A percentile compares a stretch with the other conserved stretches of the same genome.
Conservation (phyloP, 1,140 invertebrate genomes). For the Drosophila jambulina region DNA sequence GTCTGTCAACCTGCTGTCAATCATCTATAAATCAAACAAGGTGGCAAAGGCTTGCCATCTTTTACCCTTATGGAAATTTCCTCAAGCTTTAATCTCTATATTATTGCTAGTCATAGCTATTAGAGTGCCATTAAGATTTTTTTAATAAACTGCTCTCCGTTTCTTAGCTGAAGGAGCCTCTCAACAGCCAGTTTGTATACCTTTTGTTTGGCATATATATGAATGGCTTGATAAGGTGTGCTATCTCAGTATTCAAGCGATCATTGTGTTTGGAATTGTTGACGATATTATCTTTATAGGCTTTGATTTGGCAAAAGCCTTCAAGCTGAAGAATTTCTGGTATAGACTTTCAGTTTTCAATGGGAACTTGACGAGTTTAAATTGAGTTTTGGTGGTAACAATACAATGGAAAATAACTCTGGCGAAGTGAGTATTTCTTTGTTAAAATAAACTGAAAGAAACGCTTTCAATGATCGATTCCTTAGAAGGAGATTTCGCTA, state of each 20-base stretch:
- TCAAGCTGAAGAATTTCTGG: neutral
- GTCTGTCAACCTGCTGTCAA: neutral
- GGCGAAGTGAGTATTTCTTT: neutral
- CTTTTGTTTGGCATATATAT: neutral
- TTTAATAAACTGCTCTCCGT: neutral
- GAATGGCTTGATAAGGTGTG: neutral
- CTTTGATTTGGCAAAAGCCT: neutral
- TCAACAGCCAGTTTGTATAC: neutral
- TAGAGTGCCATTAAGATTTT: neutral
- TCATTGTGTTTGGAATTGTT: neutral
- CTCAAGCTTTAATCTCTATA: no score
- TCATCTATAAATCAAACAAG: neutral
- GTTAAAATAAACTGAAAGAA: no score
- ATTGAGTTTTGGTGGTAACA: neutral
- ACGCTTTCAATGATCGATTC: neutral
- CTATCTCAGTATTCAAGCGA: conserved; percentile 2
- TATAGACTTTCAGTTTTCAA: neutral
- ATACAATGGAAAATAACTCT: conserved; percentile 2
- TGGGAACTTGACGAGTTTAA: neutral
- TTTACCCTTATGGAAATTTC: neutral
- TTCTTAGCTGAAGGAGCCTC: neutral
- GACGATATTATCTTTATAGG: conserved; percentile 12
- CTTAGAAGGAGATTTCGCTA: neutral
- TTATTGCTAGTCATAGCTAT: neutral
- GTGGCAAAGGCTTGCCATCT: neutral